These are phyloP conservation scores for Aptenodytes forsteri DNA, from an alignment of 2,113 vertebrate species.

Conservation along the genomic window DNA sequence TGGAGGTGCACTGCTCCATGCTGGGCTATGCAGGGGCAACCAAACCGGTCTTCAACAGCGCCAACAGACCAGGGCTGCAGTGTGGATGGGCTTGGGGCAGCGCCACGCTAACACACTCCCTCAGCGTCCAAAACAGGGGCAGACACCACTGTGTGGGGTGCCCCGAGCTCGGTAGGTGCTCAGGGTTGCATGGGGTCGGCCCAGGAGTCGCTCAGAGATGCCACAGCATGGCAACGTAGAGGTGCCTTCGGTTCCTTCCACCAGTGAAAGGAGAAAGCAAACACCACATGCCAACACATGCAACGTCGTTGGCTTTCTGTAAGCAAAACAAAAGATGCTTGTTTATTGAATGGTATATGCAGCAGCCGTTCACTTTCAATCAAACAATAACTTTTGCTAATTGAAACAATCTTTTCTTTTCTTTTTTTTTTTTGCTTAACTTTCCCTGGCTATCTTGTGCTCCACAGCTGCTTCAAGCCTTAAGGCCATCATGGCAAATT, in stretches of 20 bases:
- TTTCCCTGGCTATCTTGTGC: neutral
- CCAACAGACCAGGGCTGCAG: fast-evolving
- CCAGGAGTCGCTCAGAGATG: neutral
- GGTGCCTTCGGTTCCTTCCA: neutral
- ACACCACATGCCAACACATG: neutral
- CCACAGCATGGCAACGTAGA: neutral
- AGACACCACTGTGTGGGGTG: neutral
- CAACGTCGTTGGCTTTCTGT: neutral
- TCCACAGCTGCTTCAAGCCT: neutral
- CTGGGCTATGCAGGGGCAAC: neutral
- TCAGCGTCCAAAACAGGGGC: neutral
- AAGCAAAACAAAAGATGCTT: neutral
- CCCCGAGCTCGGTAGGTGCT: fast-evolving
- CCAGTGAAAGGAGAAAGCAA: neutral
- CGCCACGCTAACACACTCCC: neutral
- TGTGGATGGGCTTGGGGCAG: neutral
- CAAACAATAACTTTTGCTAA: neutral
- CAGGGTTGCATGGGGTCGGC: fast-evolving
- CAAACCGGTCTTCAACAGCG: neutral
- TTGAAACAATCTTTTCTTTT: neutral
- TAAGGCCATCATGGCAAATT: neutral
- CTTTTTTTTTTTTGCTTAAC: neutral
- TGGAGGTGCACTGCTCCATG: neutral
- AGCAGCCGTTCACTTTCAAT: neutral
- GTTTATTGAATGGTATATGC: neutral